phyloP scores from a whole-genome alignment of 2,113 vertebrate genomes.

The Phalacrocorax carbo region DNA sequence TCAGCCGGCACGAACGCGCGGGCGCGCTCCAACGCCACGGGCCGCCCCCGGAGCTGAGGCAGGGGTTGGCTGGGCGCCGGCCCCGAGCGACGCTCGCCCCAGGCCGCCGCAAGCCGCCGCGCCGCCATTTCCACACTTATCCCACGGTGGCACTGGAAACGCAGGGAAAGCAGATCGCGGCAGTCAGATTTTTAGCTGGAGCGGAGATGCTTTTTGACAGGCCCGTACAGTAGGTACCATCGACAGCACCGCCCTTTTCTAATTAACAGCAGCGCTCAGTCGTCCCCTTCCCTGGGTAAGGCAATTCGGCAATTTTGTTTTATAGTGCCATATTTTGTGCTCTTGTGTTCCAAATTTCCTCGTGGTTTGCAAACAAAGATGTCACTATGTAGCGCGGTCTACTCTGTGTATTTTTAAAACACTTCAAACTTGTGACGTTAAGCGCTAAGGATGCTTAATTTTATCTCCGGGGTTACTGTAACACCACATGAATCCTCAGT shows the following conservation, averaged over 20 bases:
- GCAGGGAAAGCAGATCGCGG: neutral
- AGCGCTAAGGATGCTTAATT: neutral
- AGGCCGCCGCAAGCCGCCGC: accelerated
- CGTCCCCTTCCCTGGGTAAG: neutral
- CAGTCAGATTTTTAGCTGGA: neutral
- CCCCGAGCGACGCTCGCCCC: neutral
- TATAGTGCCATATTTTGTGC: accelerated
- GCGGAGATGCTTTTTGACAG: neutral
- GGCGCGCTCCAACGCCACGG: too few species aligned
- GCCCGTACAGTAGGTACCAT: neutral
- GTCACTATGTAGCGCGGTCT: neutral
- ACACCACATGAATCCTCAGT: neutral
- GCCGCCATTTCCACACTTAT: accelerated
- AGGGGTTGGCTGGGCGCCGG: neutral
- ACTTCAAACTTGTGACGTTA: neutral
- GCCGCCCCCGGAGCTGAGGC: neutral
- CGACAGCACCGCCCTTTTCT: neutral
- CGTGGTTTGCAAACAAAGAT: neutral
- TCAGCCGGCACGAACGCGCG: too few species aligned
- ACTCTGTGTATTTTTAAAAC: neutral
- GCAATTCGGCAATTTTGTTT: neutral
- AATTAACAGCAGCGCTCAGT: too few species aligned
- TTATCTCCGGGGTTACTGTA: neutral
- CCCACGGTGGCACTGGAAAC: neutral
- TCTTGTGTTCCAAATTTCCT: neutral